Conservation (phyloP, 2,888 invertebrate genomes). For the Lycocerus yunnanus region DNA sequence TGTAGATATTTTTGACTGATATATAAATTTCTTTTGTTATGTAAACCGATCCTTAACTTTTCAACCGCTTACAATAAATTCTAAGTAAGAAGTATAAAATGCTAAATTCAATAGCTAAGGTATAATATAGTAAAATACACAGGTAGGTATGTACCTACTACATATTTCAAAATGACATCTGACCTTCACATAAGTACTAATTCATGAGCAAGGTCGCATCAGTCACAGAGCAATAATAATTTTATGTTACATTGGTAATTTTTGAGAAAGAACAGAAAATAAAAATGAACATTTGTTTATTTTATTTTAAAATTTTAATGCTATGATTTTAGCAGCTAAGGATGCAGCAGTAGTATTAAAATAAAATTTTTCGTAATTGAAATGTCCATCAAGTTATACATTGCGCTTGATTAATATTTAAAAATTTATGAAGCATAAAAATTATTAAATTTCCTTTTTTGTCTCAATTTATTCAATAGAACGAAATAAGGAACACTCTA, state of each 20-base stretch:
- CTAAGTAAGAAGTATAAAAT: background rate
- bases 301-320: background rate
- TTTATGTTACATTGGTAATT: too few species aligned
- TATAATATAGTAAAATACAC: background rate
- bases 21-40: constrained; percentile 1
- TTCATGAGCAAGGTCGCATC: too few species aligned
- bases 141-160: too few species aligned
- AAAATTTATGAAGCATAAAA: background rate
- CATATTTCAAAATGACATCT: too few species aligned
- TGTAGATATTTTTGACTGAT: background rate
- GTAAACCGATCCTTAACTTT: constrained; percentile 1
- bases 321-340: background rate
- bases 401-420: background rate
- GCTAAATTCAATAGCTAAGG: background rate
- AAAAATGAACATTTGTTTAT: too few species aligned
- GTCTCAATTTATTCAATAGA: background rate
- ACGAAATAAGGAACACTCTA: background rate
- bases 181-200: too few species aligned
- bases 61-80: background rate
- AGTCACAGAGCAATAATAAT: too few species aligned
- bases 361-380: background rate
- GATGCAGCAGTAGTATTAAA: background rate
- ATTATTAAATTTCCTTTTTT: background rate
- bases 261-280: too few species aligned
- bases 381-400: background rate